Base-by-base conservation (phyloP, 2,888 invertebrate genomes). In the Psococerastis gibbosa region DNA sequence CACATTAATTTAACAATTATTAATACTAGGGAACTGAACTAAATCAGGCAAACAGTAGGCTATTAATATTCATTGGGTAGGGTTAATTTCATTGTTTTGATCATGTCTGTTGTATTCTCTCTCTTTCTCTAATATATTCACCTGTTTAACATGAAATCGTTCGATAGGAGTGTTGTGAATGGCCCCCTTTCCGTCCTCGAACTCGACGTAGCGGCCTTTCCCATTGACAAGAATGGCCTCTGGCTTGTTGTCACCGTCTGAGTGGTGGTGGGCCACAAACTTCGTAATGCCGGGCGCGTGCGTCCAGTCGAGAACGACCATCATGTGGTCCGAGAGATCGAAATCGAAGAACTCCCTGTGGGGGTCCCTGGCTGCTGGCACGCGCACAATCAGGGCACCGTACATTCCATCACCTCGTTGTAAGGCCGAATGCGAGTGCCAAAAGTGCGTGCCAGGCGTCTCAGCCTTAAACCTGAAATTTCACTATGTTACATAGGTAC, bases 371-470 rank as follows among this genome's bases (percentile, higher is more conserved):
- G 68, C 64, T 48, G 69, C 69, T 0, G 82, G 75, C 22, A 71
- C 68, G 9, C 79, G 70, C 15, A 89, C 74, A 43, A 88, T 73
- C 41, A 88, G 63, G 0, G 82, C 66, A 0, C 89, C 88, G 44
- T 78, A 84, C 0, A 78, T 74, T 0, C 89, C 89, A 53, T 89
- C 88, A 2, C 81, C 82, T 13, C 88, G 64, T 63, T 89, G 89
- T 67, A 85, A 77, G 2, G 87, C 87, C 52, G 54, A 45, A 54
- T 80, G 80, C 3, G 78, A 78, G 54, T 80, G 79, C 82, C 85
- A 88, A 59, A 87, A 88, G 55, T 88, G 85, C 0, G 85, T 85
- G 11, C 88, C 88, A 0, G 74, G 60, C 48, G 77, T 76, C 0
- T 69, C 66, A 0, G 84, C 87, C 35, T 67, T 66, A 54, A 83